These are phyloP conservation scores for Tauraco erythrolophus DNA, from an alignment of 2,113 vertebrate genomes.

Conservation along the genomic window DNA sequence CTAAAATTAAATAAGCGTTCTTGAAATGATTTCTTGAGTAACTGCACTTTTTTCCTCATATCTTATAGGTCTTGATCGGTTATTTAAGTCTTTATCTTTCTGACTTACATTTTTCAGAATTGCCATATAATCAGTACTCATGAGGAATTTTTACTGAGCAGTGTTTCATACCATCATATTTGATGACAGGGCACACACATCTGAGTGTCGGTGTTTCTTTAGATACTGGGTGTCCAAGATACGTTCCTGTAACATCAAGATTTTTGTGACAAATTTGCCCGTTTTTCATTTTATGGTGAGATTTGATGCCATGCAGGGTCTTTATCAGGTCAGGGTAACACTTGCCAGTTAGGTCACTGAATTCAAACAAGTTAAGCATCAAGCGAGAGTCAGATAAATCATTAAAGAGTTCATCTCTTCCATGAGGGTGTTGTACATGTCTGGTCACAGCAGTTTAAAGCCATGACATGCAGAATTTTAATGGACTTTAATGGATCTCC, in stretches of 20 bases:
- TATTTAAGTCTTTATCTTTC: not conserved
- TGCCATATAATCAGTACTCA: not conserved
- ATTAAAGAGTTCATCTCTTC: not conserved
- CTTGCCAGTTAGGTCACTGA: not conserved
- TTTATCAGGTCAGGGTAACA: not conserved
- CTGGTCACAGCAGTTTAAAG: not conserved
- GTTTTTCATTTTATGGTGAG: not conserved
- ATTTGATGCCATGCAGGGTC: not conserved
- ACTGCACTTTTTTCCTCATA: not conserved
- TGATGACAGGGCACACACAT: not conserved
- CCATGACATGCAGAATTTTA: not conserved
- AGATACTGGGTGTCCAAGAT: not conserved
- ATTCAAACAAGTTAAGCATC: not conserved
- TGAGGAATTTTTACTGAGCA: not conserved
- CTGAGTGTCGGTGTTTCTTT: not conserved
- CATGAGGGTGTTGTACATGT: not conserved
- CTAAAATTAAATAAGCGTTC: not conserved
- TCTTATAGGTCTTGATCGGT: not conserved
- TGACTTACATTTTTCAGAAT: not conserved
- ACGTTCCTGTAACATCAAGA: too few relatives aligned
- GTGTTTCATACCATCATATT: not conserved
- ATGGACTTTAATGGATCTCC: not conserved
- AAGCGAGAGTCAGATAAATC: not conserved
- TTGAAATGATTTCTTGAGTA: not conserved
- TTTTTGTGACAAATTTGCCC: not conserved